These are phyloP conservation scores for Timandra comae DNA, from an alignment of 2,888 invertebrate species.

Conservation along the genomic window DNA sequence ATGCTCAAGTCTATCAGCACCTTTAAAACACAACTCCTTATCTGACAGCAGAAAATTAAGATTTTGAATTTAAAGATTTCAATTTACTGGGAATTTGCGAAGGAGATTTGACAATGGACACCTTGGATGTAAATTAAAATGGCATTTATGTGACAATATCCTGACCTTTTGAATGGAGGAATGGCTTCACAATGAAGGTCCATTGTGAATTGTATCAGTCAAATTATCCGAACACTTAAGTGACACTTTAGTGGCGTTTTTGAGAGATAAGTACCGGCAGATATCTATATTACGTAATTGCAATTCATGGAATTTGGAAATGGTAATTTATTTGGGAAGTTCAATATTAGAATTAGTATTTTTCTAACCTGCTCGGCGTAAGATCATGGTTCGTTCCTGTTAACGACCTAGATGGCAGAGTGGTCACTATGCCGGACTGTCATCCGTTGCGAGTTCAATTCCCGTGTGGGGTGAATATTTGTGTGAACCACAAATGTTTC, in stretches of 20 bases:
- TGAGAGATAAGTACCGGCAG: constrained; percentile 2
- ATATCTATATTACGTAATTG: constrained; percentile 1
- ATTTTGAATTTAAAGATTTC: constrained; percentile 3
- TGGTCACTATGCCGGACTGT: no score
- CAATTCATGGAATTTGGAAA: constrained; percentile 4
- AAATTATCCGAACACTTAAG: no score
- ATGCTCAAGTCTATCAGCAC: no score
- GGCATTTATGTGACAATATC: constrained; percentile 10
- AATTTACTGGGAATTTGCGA: constrained; percentile 8
- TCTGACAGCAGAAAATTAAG: constrained; percentile 1
- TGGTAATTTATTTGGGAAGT: no score
- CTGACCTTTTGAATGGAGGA: not conserved
- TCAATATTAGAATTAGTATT: no score
- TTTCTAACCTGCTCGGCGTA: no score
- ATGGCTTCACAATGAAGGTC: no score
- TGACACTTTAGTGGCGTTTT: constrained; percentile 3
- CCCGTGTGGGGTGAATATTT: no score
- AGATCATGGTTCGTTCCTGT: no score
- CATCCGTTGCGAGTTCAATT: no score
- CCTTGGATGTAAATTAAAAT: constrained; percentile 16
- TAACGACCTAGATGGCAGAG: no score
- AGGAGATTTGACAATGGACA: constrained; percentile 12
- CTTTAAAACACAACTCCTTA: not conserved
- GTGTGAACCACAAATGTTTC: no score
- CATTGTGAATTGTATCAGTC: constrained; percentile 20